Evolutionary conservation across 2,888 invertebrate genomes (phyloP).

Genomic region (Auanema sp.): DNA sequence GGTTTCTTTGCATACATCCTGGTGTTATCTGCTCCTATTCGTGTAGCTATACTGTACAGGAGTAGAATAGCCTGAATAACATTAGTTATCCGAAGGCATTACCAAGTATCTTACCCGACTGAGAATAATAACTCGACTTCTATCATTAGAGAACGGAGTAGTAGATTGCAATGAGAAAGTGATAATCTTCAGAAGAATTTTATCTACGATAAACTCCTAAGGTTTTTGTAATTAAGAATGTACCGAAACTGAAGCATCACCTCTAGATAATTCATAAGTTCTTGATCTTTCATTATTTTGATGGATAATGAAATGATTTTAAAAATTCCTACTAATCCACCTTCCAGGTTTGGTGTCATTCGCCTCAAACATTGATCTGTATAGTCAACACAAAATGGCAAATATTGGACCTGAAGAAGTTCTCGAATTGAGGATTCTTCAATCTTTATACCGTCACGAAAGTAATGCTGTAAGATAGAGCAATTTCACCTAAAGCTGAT

Average conservation of each 20-base stretch:
- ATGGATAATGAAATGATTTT: slow-evolving; percentile 79
- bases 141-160: slow-evolving; percentile 29
- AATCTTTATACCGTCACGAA: slow-evolving; percentile 72
- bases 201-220: slow-evolving; percentile 84
- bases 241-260: slow-evolving; percentile 69
- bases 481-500: slow-evolving; percentile 84
- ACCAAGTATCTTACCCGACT: slow-evolving; percentile 18
- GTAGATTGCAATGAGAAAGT: slow-evolving; percentile 22
- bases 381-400: slow-evolving; percentile 85
- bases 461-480: slow-evolving; percentile 83
- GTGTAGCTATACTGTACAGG: slow-evolving; percentile 68
- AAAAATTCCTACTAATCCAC: slow-evolving; percentile 82
- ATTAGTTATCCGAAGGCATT: neutral
- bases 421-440: neutral
- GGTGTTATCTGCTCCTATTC: slow-evolving; percentile 69
- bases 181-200: slow-evolving; percentile 73
- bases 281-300: slow-evolving; percentile 80
- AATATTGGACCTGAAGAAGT: slow-evolving; percentile 72
- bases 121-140: slow-evolving; percentile 30
- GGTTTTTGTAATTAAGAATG: slow-evolving; percentile 4
- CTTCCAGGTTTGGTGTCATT: slow-evolving; percentile 82
- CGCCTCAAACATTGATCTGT: slow-evolving; percentile 77
- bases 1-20: slow-evolving; percentile 47
- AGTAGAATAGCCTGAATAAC: slow-evolving; percentile 24
- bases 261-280: slow-evolving; percentile 84